Percentiles rank a stretch among this genome's conserved stretches.
phyloP scores from a whole-genome alignment of 2,113 vertebrate genomes.

The Pteruthius melanotis region DNA sequence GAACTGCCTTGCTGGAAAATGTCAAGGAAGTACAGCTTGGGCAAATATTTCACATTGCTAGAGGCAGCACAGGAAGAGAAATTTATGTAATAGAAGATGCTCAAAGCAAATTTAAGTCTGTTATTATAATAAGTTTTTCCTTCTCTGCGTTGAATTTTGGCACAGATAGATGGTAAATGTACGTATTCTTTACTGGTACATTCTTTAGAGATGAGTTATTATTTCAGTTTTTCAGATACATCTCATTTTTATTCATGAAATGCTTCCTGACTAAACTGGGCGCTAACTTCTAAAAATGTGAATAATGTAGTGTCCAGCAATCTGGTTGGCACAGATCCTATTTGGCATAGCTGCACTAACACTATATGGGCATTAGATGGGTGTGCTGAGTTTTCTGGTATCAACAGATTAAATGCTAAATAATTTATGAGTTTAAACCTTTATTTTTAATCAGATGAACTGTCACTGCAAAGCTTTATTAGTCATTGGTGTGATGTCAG shows the following conservation, averaged over 20 bases:
- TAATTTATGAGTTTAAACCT: constrained; percentile 36
- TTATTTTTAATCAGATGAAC: constrained; percentile 37
- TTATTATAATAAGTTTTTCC: not conserved
- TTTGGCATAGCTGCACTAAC: constrained; percentile 35
- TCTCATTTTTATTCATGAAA: constrained; percentile 22
- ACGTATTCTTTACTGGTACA: not conserved
- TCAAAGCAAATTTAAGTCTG: not conserved
- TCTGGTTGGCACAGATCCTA: constrained; percentile 3
- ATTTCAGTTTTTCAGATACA: not conserved
- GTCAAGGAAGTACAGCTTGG: not conserved
- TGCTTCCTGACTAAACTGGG: not conserved
- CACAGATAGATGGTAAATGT: not conserved
- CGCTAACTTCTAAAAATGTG: not conserved
- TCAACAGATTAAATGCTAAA: constrained; percentile 49
- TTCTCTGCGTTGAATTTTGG: not conserved
- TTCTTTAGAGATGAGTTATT: not conserved
- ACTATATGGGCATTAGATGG: constrained; percentile 14
- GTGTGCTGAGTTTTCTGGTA: constrained; percentile 34
- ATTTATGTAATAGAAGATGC: not conserved
- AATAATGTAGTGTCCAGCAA: constrained; percentile 38
- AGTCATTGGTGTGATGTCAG: constrained; percentile 25
- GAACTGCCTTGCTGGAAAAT: constrained; percentile 33
- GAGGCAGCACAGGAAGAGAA: not conserved
- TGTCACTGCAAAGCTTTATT: constrained; percentile 43
- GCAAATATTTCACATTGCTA: not conserved